Conservation (phyloP, 2,888 invertebrate genomes). For the Altica lythri region DNA sequence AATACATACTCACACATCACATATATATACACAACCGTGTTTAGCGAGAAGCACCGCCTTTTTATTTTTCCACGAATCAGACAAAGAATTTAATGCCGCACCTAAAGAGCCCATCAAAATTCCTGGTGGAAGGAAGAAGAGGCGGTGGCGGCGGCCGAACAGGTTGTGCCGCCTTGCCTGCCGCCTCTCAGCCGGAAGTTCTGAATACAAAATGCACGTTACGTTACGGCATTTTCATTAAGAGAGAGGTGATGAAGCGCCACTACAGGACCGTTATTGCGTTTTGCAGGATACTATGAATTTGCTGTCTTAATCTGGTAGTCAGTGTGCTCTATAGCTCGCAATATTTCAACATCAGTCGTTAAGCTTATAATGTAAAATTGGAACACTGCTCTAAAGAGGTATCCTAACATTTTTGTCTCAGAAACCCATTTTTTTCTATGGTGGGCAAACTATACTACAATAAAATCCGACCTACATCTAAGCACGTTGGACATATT, state of each 20-base stretch:
- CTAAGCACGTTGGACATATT: too few relatives aligned
- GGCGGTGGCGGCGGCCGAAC: slow-evolving; percentile 13
- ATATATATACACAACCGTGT: background rate
- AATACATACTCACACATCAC: too few relatives aligned
- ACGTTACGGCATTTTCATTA: slow-evolving; percentile 57
- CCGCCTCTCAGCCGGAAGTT: slow-evolving; percentile 39
- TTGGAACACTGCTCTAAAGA: too few relatives aligned
- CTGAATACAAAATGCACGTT: slow-evolving; percentile 45
- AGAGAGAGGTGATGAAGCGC: slow-evolving; percentile 55
- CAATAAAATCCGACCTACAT: too few relatives aligned
- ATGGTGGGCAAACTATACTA: too few relatives aligned
- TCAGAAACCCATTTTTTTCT: too few relatives aligned
- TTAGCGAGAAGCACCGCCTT: slow-evolving; percentile 12
- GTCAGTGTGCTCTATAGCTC: slow-evolving; percentile 43
- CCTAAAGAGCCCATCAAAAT: slow-evolving; percentile 23
- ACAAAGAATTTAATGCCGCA: slow-evolving; percentile 23
- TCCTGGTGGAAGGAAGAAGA: slow-evolving; percentile 20
- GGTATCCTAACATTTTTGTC: too few relatives aligned
- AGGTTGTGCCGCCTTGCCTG: slow-evolving; percentile 16
- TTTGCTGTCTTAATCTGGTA: slow-evolving; percentile 56
- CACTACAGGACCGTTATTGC: slow-evolving; percentile 49
- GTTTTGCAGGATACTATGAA: slow-evolving; percentile 51
- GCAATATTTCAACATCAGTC: too few relatives aligned
- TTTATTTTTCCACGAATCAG: slow-evolving; percentile 21
- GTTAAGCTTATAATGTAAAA: too few relatives aligned